Evolutionary conservation across 53 echinoderm and acorn worm species (phyloP), one percentile per base, ranked within the genome.

Genomic region (Temnopleurus reevesii): DNA sequence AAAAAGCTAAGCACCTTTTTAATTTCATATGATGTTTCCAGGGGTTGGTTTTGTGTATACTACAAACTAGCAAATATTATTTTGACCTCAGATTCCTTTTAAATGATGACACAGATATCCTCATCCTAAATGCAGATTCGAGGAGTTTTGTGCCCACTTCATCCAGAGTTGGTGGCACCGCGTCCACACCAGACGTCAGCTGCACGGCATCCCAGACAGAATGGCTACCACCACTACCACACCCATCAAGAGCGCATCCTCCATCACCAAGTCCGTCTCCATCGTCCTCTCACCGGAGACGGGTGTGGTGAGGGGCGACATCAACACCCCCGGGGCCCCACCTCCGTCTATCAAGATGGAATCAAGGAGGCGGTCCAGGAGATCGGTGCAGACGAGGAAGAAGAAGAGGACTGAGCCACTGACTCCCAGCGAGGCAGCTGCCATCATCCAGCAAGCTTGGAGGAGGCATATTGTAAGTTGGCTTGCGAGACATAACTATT

Each of bases 161-260:
- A 98, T 98, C 27, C 98, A 98, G 88, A 95, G 94, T 26, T 98
- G 98, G 98, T 98, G 98, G 98, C 91, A 93, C 41, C 64, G 89
- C 46, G 77, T 95, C 45, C 54, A 30, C 13, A 56, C 83, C 29
- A 86, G 90, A 46, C 89, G 81, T 53, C 47, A 59, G 43, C 59
- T 44, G 12, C 59, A 27, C 18, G 83, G 53, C 34, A 19, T 53
- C 19, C 8, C 66, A 0, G 36, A 26, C 38, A 71, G 58, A 24
- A 58, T 4, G 55, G 90, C 12, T 4, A 77, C 77, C 18, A 18
- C 41, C 17, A 54, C 55, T 18, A 19, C 34, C 36, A 76, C 86
- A 6, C 71, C 92, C 12, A 55, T 27, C 35, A 54, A 80, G 59
- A 84, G 60, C 9, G 59, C 93, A 47, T 71, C 90, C 46, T 91